Base-by-base conservation (phyloP, 2,113 vertebrate species). In the Vulpes ferrilata region DNA sequence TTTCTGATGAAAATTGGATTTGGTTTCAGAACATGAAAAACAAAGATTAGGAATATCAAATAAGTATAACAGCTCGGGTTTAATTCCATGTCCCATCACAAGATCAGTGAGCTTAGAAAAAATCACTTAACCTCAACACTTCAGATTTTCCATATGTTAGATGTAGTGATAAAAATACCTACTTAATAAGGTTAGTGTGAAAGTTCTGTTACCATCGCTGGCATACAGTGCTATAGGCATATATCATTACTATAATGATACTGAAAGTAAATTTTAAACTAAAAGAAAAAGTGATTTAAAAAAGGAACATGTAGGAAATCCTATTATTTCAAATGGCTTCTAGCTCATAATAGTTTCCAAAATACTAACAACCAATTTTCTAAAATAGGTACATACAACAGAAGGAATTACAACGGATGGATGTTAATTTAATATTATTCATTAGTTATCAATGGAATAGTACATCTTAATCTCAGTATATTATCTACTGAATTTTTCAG, bases 21-120 rank as follows among this genome's bases (percentile, higher is more conserved):
- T n/a, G 4, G 8, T 27, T 0, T 43, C 11, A 90, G 5, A 85
- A 81, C 35, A 80, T n/a, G 25, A 80, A 86, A 95, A 90, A 69
- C 53, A 73, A 71, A 30, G 23, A 81, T 85, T 65, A 74, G 64
- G 27, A 81, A 86, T 80, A 74, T 73, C 20, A 90, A 74, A 8
- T 71, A 88, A 38, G 3, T 48, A 32, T 57, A 57, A 71, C 4
- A 67, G 65, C 19, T 60, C 48, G 38, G 10, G 8, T 48, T 78
- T 89, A 73, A 80, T 85, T 85, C 9, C 17, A 27, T 85, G 30
- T 4, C 48, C 22, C 48, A 43, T 82, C 32, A 80, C 4, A 82
- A 82, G 35, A 48, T 81, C 30, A 86, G 30, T 48, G 78, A 90
- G 25, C 48, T 88, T 89, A 73, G n/a, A 95, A 95, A 88, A 88